Evolutionary conservation across 1,140 invertebrate genomes (phyloP).

Genomic region (Atopsyche davidsoni): DNA sequence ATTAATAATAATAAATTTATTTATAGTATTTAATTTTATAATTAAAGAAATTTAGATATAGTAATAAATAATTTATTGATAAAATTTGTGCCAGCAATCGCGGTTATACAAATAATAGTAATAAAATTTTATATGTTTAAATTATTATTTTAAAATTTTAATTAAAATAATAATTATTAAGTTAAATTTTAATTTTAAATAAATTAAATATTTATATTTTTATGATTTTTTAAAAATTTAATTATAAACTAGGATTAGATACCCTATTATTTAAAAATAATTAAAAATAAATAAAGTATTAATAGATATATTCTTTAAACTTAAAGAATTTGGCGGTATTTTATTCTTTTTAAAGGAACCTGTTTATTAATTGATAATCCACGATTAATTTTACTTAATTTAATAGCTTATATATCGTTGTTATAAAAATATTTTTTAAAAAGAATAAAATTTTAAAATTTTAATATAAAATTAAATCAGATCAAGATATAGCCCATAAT

Average conservation of each 20-base stretch:
- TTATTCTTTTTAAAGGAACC: constrained; percentile 53
- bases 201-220: constrained; percentile 28
- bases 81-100: not conserved
- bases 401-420: constrained; percentile 53
- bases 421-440: constrained; percentile 49
- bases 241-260: constrained; percentile 58
- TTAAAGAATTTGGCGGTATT: constrained; percentile 54
- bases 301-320: constrained; percentile 48
- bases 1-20: constrained; percentile 9
- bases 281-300: constrained; percentile 39
- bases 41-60: not conserved
- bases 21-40: no score
- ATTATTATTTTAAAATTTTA: constrained; percentile 1
- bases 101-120: no score
- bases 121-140: not conserved
- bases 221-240: constrained; percentile 34
- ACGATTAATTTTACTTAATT: constrained; percentile 48
- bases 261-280: constrained; percentile 53
- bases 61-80: not conserved
- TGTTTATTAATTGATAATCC: constrained; percentile 54
- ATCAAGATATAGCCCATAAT: constrained; percentile 54
- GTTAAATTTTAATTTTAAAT: constrained; percentile 13
- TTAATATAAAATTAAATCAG: constrained; percentile 45
- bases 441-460: constrained; percentile 46
- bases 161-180: constrained; percentile 9